Conservation (phyloP, 2,113 vertebrate genomes). For the Excalfactoria chinensis region DNA sequence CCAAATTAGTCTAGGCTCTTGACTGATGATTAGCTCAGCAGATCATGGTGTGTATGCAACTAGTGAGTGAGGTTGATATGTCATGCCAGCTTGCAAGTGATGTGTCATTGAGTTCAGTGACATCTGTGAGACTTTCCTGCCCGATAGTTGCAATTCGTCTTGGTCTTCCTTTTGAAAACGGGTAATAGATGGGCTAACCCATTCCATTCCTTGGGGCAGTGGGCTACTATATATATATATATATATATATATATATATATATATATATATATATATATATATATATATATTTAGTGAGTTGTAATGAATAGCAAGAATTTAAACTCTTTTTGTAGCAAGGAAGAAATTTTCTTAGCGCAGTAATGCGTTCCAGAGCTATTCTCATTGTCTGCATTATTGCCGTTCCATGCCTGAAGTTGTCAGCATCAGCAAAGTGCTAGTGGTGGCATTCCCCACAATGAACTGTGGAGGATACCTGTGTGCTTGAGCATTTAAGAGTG, state of each 20-base stretch:
- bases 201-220: neutral
- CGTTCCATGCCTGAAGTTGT: neutral
- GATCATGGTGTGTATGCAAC: neutral
- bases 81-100: rapidly evolving
- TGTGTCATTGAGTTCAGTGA: neutral
- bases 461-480: neutral
- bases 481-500: neutral
- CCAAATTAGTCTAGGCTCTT: neutral
- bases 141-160: neutral
- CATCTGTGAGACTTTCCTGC: neutral
- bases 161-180: neutral
- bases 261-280: neutral
- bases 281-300: neutral
- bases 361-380: neutral
- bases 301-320: neutral
- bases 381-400: neutral
- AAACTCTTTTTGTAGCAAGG: neutral
- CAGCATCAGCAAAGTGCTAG: neutral
- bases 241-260: neutral
- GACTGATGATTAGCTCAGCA: neutral
- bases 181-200: neutral
- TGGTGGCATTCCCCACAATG: neutral
- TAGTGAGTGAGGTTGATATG: neutral
- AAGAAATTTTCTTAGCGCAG: neutral
- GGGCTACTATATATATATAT: neutral